Evolutionary conservation across 2,797 vertebrate species (phyloP), one percentile per base, ranked within the genome.

Genomic region (Neoniphon sammara): DNA sequence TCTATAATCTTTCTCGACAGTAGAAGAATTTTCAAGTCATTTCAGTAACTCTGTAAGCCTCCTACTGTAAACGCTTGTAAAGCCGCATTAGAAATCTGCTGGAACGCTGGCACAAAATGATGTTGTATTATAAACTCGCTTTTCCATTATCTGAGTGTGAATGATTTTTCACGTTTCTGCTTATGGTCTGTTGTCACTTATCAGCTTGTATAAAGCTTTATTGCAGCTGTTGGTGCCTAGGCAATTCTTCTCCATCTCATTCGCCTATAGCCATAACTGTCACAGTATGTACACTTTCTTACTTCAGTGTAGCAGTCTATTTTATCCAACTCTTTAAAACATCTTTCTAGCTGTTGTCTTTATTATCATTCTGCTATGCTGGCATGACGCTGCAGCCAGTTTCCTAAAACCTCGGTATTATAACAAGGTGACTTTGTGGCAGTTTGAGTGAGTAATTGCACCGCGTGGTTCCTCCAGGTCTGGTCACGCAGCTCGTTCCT

Each of bases 361-460:
- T 81, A 82, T 87, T 83, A 58, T 76, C 79, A 84, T 86, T 85
- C 65, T 83, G 66, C 75, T 65, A 27, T 34, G 44, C 67, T 71
- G 59, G 52, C 67, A 58, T 72, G 70, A 58, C 3, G 34, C 65
- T 73, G 67, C 66, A 85, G 56, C 68, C 49, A 44, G 17, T 78
- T 82, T 75, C 65, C 46, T 52, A 56, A 75, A 80, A 76, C 65
- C 58, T 42, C 47, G 27, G 70, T 73, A 44, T 88, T 85, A 74
- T 61, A 81, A 73, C 80, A 91, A 87, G 87, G 89, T 91, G 88
- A 89, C 88, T 86, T 87, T 90, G 78, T 84, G 70, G 60, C 74
- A 66, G 55, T 77, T 89, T 82, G 50, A 66, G 15, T 62, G 70
- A 78, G 73, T 82, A 81, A 80, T 83, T 74, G 71, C 74, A 9